Conservation (phyloP, 2,797 vertebrate species). For the Gouania willdenowi region DNA sequence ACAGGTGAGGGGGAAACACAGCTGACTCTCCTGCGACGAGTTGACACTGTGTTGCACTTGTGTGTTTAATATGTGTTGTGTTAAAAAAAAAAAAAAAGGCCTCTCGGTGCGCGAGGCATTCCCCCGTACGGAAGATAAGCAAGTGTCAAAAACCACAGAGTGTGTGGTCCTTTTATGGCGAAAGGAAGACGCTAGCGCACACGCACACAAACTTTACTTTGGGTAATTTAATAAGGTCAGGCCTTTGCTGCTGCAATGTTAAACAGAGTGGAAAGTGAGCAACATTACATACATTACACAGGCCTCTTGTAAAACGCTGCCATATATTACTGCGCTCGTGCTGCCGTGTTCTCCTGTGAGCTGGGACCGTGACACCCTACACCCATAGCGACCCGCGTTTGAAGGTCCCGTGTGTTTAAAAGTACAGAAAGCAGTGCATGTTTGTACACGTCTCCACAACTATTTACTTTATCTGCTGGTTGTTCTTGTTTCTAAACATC, state of each 20-base stretch:
- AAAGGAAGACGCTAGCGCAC: slow-evolving; percentile 7
- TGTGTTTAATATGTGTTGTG: slow-evolving; percentile 32
- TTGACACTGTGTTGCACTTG: slow-evolving; percentile 22
- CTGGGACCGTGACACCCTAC: slow-evolving; percentile 68
- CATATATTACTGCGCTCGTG: slow-evolving; percentile 55
- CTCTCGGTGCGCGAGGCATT: slow-evolving; percentile 35
- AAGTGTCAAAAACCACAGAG: slow-evolving; percentile 44
- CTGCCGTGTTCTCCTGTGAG: slow-evolving; percentile 54
- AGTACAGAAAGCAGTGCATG: slow-evolving; percentile 16
- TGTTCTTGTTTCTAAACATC: too few relatives aligned
- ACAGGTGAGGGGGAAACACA: slow-evolving; percentile 35
- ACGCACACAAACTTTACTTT: slow-evolving; percentile 30
- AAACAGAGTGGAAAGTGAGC: slow-evolving; percentile 26
- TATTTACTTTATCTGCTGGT: too few relatives aligned
- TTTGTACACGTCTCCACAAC: slow-evolving; percentile 9
- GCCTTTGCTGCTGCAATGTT: slow-evolving; percentile 24
- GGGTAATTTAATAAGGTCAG: slow-evolving; percentile 36
- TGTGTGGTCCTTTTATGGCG: slow-evolving; percentile 62
- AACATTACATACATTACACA: slow-evolving; percentile 28
- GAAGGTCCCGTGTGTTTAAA: slow-evolving; percentile 22
- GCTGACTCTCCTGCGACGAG: slow-evolving; percentile 19
- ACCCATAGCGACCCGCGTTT: too few relatives aligned
- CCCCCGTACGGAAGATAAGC: slow-evolving; percentile 50
- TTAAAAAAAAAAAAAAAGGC: too few relatives aligned
- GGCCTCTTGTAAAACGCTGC: slow-evolving; percentile 48